Percentiles rank a stretch among this genome's conserved stretches.
phyloP scores from a whole-genome alignment of 2,888 invertebrate genomes.

The Pseudeuparius sepicola region DNA sequence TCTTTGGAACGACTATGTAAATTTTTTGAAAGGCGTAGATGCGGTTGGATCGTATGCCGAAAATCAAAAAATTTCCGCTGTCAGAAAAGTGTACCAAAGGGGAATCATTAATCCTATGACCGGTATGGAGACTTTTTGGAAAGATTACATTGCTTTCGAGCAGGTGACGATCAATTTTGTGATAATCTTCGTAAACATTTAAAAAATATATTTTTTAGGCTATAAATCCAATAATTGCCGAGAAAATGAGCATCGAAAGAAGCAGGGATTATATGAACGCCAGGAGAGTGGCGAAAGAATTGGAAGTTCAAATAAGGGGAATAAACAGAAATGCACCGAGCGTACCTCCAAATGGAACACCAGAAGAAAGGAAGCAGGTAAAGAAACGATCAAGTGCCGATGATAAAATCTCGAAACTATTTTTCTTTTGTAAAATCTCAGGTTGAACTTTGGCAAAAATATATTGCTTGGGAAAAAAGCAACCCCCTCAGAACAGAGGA shows the following conservation, averaged over 20 bases:
- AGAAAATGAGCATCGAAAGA: constrained; percentile 95
- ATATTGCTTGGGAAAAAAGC: constrained; percentile 92
- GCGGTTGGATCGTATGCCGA: constrained; percentile 98
- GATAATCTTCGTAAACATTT: too few species aligned
- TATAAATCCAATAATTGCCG: constrained; percentile 74
- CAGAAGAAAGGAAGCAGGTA: constrained; percentile 89
- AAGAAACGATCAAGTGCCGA: too few species aligned
- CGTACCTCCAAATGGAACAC: constrained; percentile 84
- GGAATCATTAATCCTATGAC: constrained; percentile 95
- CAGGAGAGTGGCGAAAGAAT: constrained; percentile 87
- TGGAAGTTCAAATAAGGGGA: constrained; percentile 91
- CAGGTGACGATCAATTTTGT: constrained; percentile 42
- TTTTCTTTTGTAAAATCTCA: too few species aligned
- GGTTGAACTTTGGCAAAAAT: constrained; percentile 99
- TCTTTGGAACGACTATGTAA: constrained; percentile 97
- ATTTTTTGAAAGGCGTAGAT: constrained; percentile 90
- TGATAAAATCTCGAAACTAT: too few species aligned
- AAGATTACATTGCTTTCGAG: constrained; percentile 96
- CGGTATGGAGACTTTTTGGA: constrained; percentile 94
- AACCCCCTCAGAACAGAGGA: constrained; percentile 97
- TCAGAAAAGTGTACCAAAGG: constrained; percentile 92
- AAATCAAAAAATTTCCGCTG: constrained; percentile 98
- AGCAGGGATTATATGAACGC: constrained; percentile 98
- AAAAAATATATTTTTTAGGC: constrained; percentile 33
- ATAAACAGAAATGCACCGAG: constrained; percentile 93